These are phyloP conservation scores for Aphis craccivora DNA, from an alignment of 1,140 invertebrate genomes.

Conservation along the genomic window DNA sequence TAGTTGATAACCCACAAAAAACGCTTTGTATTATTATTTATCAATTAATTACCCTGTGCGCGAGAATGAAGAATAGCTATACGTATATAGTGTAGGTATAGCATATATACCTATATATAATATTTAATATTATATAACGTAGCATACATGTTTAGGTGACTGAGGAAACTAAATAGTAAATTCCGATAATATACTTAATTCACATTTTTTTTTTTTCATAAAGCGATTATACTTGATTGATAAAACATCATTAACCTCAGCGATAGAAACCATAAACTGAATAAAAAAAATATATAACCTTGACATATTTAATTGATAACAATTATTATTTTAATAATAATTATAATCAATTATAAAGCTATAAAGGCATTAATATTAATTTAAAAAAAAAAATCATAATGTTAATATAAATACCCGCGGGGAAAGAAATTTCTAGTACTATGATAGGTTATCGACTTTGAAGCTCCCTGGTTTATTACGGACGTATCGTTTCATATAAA, in stretches of 20 bases:
- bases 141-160: background rate
- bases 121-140: too few species aligned
- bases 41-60: too few species aligned
- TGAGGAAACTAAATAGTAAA: background rate
- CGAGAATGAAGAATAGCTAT: too few species aligned
- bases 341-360: background rate
- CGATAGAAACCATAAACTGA: background rate
- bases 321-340: background rate
- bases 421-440: background rate
- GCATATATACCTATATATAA: too few species aligned
- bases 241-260: background rate
- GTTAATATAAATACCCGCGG: background rate
- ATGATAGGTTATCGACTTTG: too few species aligned
- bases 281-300: background rate
- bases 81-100: too few species aligned
- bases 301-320: background rate
- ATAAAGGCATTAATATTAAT: background rate
- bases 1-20: too few species aligned
- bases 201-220: background rate
- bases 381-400: background rate
- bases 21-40: too few species aligned
- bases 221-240: background rate
- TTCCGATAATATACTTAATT: background rate
- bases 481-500: background rate
- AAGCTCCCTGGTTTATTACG: too few species aligned